Percentiles rank a stretch among this genome's conserved stretches.
Evolutionary conservation across 1,140 invertebrate species (phyloP).

Genomic region (Latrodectus geometricus): DNA sequence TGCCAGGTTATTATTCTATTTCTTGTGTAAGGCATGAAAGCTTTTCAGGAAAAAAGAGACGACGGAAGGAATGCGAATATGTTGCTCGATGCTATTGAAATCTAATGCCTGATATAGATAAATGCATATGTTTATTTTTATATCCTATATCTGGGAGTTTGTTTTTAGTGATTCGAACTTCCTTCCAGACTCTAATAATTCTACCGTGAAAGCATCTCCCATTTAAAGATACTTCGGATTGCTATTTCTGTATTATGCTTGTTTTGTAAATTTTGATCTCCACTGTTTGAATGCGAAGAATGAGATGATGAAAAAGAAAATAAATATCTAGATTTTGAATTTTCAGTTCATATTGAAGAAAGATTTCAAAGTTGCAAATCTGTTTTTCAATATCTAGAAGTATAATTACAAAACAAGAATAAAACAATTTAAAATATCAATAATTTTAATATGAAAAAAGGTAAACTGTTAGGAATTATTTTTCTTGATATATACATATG

Average conservation of each 20-base stretch:
- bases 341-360: no score
- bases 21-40: neutral
- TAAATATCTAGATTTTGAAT: no score
- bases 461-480: no score
- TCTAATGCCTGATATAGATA: conserved; percentile 13
- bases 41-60: neutral
- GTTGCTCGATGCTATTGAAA: conserved; percentile 32
- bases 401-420: no score
- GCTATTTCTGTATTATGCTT: neutral
- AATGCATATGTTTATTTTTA: neutral
- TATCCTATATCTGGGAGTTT: neutral
- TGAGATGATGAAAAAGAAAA: no score
- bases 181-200: neutral
- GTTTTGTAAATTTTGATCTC: neutral
- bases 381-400: no score
- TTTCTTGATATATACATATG: no score
- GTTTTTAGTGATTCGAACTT: neutral
- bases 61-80: conserved; percentile 1
- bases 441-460: no score
- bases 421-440: no score
- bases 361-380: no score
- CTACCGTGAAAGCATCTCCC: neutral
- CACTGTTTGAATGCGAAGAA: no score
- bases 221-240: neutral
- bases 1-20: neutral